Percentiles rank a stretch among this genome's conserved stretches.
These are phyloP conservation scores for Eupithecia subfuscata DNA, from an alignment of 2,888 invertebrate genomes.

Conservation along the genomic window DNA sequence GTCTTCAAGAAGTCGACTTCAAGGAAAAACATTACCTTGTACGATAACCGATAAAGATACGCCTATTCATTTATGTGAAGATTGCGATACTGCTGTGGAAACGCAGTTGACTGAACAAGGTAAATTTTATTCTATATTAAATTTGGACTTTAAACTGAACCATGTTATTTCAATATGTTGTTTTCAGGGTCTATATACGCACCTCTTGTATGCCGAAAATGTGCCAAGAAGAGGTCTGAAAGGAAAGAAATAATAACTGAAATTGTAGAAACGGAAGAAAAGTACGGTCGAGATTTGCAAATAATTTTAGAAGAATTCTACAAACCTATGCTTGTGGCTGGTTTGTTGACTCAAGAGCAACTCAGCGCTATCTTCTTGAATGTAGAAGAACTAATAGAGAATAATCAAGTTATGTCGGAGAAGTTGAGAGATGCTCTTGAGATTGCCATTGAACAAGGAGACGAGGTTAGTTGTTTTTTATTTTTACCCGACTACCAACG, in stretches of 20 bases:
- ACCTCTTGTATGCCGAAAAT: slow-evolving; percentile 93
- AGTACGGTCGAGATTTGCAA: slow-evolving; percentile 95
- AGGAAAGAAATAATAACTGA: slow-evolving; percentile 97
- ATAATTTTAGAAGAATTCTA: slow-evolving; percentile 97
- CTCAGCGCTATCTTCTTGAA: slow-evolving; percentile 96
- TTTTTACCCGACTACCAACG: not conserved
- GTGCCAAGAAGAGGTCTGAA: slow-evolving; percentile 93
- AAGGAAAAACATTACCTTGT: slow-evolving; percentile 83
- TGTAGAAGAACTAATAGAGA: slow-evolving; percentile 95
- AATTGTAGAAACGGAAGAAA: slow-evolving; percentile 97
- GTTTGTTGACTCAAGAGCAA: slow-evolving; percentile 95
- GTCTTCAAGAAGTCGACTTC: slow-evolving; percentile 90
- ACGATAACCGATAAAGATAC: slow-evolving; percentile 82
- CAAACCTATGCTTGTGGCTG: slow-evolving; percentile 96
- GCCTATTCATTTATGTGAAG: slow-evolving; percentile 90
- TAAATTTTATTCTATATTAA: slow-evolving; percentile 40
- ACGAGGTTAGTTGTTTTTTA: slow-evolving; percentile 79
- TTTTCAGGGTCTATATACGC: slow-evolving; percentile 87
- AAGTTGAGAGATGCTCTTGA: slow-evolving; percentile 94
- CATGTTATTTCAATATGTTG: not conserved
- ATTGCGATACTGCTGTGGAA: slow-evolving; percentile 93
- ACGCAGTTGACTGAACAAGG: slow-evolving; percentile 88
- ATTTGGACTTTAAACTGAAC: not conserved
- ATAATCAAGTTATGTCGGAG: slow-evolving; percentile 93
- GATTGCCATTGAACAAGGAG: slow-evolving; percentile 91